Percentiles rank a stretch among this genome's conserved stretches.
Conservation (phyloP, 2,797 vertebrate species). For the Percopsis omiscomaycus region DNA sequence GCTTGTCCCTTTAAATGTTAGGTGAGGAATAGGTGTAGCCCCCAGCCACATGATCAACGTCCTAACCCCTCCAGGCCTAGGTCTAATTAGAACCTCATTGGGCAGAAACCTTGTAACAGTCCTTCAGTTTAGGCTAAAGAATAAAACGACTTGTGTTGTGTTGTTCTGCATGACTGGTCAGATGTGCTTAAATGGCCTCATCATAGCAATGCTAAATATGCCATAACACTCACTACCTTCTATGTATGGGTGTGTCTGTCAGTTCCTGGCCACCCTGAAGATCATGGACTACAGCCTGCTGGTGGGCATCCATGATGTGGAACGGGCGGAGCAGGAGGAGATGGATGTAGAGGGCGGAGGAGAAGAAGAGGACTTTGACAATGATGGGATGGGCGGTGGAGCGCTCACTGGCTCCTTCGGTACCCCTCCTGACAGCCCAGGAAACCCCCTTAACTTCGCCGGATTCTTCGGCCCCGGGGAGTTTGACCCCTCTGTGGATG, state of each 20-base stretch:
- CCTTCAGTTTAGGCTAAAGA: too few relatives aligned
- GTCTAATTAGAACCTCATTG: neutral
- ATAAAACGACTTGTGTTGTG: too few relatives aligned
- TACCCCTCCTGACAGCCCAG: constrained; percentile 90
- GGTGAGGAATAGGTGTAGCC: too few relatives aligned
- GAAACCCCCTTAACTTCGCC: constrained; percentile 88
- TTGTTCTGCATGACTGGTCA: too few relatives aligned
- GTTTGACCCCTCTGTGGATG: constrained; percentile 90
- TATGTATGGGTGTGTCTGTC: constrained; percentile 1
- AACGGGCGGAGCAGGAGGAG: constrained; percentile 92
- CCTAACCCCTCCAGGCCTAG: too few relatives aligned
- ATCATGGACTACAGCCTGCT: constrained; percentile 96
- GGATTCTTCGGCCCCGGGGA: constrained; percentile 92
- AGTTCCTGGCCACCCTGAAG: constrained; percentile 92
- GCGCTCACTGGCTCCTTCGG: constrained; percentile 87
- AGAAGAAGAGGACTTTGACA: constrained; percentile 88
- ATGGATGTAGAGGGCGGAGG: constrained; percentile 88
- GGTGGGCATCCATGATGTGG: constrained; percentile 92
- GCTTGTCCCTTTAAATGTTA: too few relatives aligned
- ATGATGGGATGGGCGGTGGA: constrained; percentile 79
- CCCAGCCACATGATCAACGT: too few relatives aligned
- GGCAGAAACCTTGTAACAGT: too few relatives aligned
- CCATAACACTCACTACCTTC: neutral
- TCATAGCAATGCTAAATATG: too few relatives aligned
- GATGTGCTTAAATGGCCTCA: too few relatives aligned